A percentile compares a stretch with the other conserved stretches of the same genome.
These are phyloP conservation scores for Eutrigla gurnardus DNA, from an alignment of 2,797 vertebrate genomes.

Conservation along the genomic window DNA sequence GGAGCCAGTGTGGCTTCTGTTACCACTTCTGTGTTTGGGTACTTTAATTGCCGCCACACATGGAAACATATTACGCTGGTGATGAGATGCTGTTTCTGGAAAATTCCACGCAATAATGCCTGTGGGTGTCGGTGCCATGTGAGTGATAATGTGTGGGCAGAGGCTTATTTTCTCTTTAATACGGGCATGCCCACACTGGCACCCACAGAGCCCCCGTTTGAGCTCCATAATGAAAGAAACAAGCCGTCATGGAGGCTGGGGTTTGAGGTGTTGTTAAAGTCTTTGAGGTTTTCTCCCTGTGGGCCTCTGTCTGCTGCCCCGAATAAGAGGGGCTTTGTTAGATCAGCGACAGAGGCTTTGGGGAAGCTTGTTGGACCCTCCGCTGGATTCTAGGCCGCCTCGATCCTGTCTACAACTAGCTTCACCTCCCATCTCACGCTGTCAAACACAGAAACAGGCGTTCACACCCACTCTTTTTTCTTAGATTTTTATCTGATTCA, in stretches of 20 bases:
- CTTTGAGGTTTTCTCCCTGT: slow-evolving; percentile 82
- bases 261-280: slow-evolving; percentile 85
- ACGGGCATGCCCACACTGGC: slow-evolving; percentile 79
- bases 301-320: slow-evolving; percentile 78
- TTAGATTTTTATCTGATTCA: slow-evolving; percentile 35
- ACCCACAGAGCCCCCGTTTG: slow-evolving; percentile 79
- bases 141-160: slow-evolving; percentile 82
- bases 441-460: slow-evolving; percentile 41
- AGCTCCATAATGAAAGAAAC: slow-evolving; percentile 81
- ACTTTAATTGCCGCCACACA: slow-evolving; percentile 78
- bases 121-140: slow-evolving; percentile 81
- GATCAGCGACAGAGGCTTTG: slow-evolving; percentile 74
- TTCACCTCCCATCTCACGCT: slow-evolving; percentile 55
- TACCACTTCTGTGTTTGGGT: slow-evolving; percentile 73
- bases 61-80: slow-evolving; percentile 79
- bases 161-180: slow-evolving; percentile 83
- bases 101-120: slow-evolving; percentile 81
- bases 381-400: slow-evolving; percentile 62
- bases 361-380: slow-evolving; percentile 73
- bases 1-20: slow-evolving; percentile 73
- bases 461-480: slow-evolving; percentile 14
- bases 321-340: slow-evolving; percentile 82
- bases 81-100: slow-evolving; percentile 80
- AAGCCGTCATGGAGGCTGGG: slow-evolving; percentile 76
- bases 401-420: slow-evolving; percentile 51